Conservation (phyloP, 35 echinoderm and acorn worm genomes). For the Eucidaris tribuloides region DNA sequence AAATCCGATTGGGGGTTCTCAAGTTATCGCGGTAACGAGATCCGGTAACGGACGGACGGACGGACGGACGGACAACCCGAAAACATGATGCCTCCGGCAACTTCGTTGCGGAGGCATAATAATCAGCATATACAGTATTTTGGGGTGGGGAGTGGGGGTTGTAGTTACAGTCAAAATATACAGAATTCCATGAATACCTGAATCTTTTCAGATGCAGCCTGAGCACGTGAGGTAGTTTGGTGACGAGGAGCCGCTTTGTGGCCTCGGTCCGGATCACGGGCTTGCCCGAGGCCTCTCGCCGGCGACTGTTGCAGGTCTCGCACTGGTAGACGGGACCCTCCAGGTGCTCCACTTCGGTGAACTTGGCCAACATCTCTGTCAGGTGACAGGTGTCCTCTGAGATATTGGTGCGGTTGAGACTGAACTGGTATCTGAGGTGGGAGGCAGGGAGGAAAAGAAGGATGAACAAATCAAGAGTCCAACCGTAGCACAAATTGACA, state of each 20-base stretch:
- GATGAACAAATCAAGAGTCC: background rate
- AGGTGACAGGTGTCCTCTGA: constrained; percentile 80
- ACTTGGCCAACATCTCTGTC: constrained; percentile 89
- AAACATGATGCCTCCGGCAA: no score
- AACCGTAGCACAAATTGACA: no score
- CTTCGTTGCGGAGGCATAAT: no score
- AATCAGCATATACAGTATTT: no score
- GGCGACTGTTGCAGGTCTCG: constrained; percentile 64
- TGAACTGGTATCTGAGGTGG: constrained; percentile 71
- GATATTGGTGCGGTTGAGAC: constrained; percentile 54
- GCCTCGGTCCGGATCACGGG: constrained; percentile 74
- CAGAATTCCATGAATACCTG: constrained; percentile 46
- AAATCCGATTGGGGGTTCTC: no score
- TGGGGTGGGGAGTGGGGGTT: no score
- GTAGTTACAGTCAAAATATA: no score
- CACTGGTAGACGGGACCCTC: constrained; percentile 85
- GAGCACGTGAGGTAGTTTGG: constrained; percentile 80
- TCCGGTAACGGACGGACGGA: no score
- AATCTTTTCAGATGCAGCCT: constrained; percentile 91
- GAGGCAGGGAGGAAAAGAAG: background rate
- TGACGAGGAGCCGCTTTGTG: constrained; percentile 78
- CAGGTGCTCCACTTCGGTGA: constrained; percentile 85
- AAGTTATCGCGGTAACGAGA: no score
- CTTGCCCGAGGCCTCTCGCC: constrained; percentile 43
- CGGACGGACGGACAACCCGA: no score